A percentile compares a stretch with the other conserved stretches of the same genome.
Conservation (phyloP, 2,797 vertebrate species). For the Alosa sapidissima region DNA sequence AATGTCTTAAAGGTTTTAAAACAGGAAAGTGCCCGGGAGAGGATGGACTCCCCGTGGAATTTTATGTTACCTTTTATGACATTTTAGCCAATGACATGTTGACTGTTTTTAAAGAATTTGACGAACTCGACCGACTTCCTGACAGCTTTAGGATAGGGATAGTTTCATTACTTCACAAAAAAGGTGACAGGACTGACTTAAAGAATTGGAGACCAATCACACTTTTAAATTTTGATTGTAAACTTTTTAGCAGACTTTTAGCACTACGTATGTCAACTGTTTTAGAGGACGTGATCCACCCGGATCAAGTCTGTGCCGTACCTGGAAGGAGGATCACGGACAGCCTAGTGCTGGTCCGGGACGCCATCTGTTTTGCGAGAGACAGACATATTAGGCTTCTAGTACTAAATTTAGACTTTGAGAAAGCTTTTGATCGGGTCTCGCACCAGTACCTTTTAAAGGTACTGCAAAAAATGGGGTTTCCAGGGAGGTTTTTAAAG, state of each 20-base stretch:
- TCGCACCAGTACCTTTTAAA: conserved; percentile 40
- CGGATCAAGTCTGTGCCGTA: no score
- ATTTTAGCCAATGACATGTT: conserved; percentile 18
- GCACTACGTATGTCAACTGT: no score
- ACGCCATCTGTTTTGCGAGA: conserved; percentile 28
- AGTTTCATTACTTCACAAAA: conserved; percentile 24
- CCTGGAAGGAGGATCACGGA: conserved; percentile 40
- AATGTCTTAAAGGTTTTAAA: not conserved
- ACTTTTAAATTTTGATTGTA: conserved; percentile 32
- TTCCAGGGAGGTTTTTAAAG: no score
- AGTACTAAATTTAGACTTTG: conserved; percentile 55
- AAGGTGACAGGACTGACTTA: conserved; percentile 10
- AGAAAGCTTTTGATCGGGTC: conserved; percentile 51
- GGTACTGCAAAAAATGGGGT: conserved; percentile 33
- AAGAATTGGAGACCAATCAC: conserved; percentile 43
- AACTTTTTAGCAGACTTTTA: no score
- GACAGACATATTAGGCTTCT: conserved; percentile 47
- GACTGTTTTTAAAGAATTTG: conserved; percentile 8
- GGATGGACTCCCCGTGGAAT: not conserved
- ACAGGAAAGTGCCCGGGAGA: not conserved
- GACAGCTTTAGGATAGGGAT: conserved; percentile 40
- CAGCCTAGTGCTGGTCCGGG: conserved; percentile 33
- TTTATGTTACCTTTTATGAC: not conserved
- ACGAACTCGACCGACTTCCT: not conserved
- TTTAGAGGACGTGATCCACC: no score